Percentiles rank a stretch among this genome's conserved stretches.
Conservation (phyloP, 2,888 invertebrate genomes). For the Trypoxylon attenuatum region DNA sequence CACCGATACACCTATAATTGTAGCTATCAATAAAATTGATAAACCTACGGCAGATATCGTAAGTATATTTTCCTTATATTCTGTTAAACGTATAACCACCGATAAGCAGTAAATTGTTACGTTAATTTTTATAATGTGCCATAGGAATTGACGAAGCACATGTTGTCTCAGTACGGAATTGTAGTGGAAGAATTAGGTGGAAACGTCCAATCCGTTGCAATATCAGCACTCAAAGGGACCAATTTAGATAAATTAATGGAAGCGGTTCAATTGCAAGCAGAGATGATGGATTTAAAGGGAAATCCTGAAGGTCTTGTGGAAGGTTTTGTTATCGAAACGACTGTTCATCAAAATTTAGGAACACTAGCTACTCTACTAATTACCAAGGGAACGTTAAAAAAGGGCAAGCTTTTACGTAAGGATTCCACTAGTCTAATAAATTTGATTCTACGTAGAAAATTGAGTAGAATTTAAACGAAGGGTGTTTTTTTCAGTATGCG, state of each 20-base stretch:
- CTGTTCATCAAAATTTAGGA: constrained; percentile 81
- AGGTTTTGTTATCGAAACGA: constrained; percentile 93
- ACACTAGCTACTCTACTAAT: constrained; percentile 78
- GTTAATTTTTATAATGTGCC: constrained; percentile 30
- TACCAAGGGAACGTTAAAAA: constrained; percentile 79
- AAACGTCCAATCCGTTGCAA: constrained; percentile 91
- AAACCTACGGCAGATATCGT: constrained; percentile 92
- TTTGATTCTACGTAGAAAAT: no score
- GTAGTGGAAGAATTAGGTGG: constrained; percentile 92
- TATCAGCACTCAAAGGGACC: constrained; percentile 91
- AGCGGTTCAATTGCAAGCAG: constrained; percentile 88
- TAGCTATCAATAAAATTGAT: constrained; percentile 99
- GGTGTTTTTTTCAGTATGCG: constrained; percentile 81
- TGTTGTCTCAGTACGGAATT: constrained; percentile 86
- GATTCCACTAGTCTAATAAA: background rate
- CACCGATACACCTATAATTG: constrained; percentile 91
- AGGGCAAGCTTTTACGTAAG: constrained; percentile 76
- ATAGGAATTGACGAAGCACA: constrained; percentile 84
- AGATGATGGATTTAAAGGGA: constrained; percentile 89
- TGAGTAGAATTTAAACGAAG: no score
- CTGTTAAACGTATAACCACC: background rate
- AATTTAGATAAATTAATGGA: constrained; percentile 88
- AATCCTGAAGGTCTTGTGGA: constrained; percentile 91
- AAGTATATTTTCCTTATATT: constrained; percentile 73
- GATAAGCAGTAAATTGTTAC: background rate